Evolutionary conservation across 2,888 invertebrate species (phyloP).

Genomic region (Thymelicus lineola): DNA sequence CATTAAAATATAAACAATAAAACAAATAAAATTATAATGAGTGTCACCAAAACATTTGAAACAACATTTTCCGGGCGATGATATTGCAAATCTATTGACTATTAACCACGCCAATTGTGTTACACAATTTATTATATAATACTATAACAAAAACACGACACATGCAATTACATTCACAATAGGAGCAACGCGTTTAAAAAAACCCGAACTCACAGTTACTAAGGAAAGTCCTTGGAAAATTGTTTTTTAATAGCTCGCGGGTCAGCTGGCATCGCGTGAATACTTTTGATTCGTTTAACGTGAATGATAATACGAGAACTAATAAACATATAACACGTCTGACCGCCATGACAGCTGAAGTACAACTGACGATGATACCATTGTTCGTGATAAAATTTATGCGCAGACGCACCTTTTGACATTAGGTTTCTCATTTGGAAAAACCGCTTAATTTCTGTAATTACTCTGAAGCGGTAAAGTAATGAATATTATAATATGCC

Average conservation of each 20-base stretch:
- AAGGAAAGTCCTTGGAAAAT: slow-evolving; percentile 87
- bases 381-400: slow-evolving; percentile 44
- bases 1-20: not conserved
- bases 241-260: slow-evolving; percentile 86
- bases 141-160: slow-evolving; percentile 39
- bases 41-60: slow-evolving; percentile 12
- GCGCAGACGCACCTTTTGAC: slow-evolving; percentile 62
- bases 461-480: too few species aligned
- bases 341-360: slow-evolving; percentile 57
- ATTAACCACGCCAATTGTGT: slow-evolving; percentile 23
- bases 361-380: slow-evolving; percentile 56
- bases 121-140: slow-evolving; percentile 22
- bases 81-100: slow-evolving; percentile 27
- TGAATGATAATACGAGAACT: slow-evolving; percentile 55
- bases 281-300: slow-evolving; percentile 77
- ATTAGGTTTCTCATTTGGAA: slow-evolving; percentile 42
- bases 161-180: slow-evolving; percentile 31
- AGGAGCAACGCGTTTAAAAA: slow-evolving; percentile 36
- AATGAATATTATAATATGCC: too few species aligned
- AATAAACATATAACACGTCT: slow-evolving; percentile 58
- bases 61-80: slow-evolving; percentile 8
- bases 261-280: slow-evolving; percentile 89
- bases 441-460: slow-evolving; percentile 31
- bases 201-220: slow-evolving; percentile 88
- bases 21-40: not conserved